Base-by-base conservation (phyloP, 2,113 vertebrate genomes). In the Eleginops maclovinus region DNA sequence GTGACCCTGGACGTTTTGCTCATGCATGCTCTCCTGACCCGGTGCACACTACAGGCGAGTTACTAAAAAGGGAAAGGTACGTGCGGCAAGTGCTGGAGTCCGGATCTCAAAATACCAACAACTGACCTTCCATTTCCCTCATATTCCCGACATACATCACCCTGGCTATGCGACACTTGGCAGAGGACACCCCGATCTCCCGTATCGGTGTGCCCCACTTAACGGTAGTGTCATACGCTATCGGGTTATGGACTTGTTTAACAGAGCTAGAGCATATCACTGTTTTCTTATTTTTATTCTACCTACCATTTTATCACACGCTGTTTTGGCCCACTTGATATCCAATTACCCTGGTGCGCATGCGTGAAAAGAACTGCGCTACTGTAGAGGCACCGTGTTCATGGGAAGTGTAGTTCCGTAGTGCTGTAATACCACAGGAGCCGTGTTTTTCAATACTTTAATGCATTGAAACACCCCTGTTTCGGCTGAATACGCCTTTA, bases 301-400 rank as follows among this genome's bases (percentile, higher is more conserved):
- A 95, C 94, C 92, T 95, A 95, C 94, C 94, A 95, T 95, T 94
- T 94, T 94, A 94, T 94, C 93, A 93, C 92, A 92, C 90, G 92
- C 93, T 94, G 93, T 94, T 95, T 87, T 92, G 91, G 91, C 90
- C 92, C 94, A 94, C 89, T 95, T 94, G 88, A 92, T 91, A 91
- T 82, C 87, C 83, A 88, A 79, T 89, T 88, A 79, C 75, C 60
- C 40, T 12, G 65, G 41, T 85, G 85, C 94, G 93, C 94, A 87
- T 94, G 95, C 92, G 93, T 81, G 54, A 61, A n/a, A 74, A 71
- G 51, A 87, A 91, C 76, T 91, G 88, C 87, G 66, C 77, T 70
- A 56, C 81, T 40, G 72, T 70, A 12, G 0, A 7, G 7, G 2
- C 21, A 3, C 4, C 2, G 17, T 41, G 5, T 12, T 71, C 49